phyloP scores from a whole-genome alignment of 2,888 invertebrate genomes.

The Nomada goodeniana region DNA sequence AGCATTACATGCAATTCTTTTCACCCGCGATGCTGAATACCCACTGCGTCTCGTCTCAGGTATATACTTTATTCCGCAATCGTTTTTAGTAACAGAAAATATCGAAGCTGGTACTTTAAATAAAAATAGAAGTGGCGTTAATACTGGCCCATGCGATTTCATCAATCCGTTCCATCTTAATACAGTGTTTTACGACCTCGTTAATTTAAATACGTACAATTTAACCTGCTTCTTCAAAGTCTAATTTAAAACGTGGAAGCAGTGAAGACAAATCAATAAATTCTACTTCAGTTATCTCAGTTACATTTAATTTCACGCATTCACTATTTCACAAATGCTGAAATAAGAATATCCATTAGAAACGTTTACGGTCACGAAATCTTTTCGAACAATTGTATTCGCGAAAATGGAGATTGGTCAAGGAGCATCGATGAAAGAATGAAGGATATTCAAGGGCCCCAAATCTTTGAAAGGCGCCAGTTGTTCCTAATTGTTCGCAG shows the following conservation, averaged over 20 bases:
- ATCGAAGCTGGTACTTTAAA: background rate
- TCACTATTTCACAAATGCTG: too few relatives aligned
- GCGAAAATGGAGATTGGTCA: background rate
- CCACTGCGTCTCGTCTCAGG: background rate
- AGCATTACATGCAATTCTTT: constrained; percentile 3
- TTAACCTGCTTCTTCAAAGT: too few relatives aligned
- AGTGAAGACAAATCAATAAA: too few relatives aligned
- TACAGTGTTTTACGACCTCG: too few relatives aligned
- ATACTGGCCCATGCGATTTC: too few relatives aligned
- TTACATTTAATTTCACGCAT: too few relatives aligned
- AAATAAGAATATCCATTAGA: too few relatives aligned
- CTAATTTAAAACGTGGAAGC: too few relatives aligned
- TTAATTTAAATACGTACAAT: too few relatives aligned
- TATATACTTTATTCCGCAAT: constrained; percentile 8
- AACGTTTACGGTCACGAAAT: too few relatives aligned
- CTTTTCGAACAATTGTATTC: background rate
- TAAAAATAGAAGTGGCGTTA: background rate
- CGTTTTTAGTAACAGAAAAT: background rate
- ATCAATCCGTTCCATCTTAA: too few relatives aligned
- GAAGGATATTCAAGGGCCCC: background rate
- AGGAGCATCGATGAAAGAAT: background rate
- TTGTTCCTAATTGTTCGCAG: background rate
- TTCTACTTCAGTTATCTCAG: too few relatives aligned
- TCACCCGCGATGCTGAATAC: background rate
- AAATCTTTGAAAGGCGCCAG: constrained; percentile 28